Conservation (phyloP, 2,113 vertebrate species). For the Crocuta crocuta region DNA sequence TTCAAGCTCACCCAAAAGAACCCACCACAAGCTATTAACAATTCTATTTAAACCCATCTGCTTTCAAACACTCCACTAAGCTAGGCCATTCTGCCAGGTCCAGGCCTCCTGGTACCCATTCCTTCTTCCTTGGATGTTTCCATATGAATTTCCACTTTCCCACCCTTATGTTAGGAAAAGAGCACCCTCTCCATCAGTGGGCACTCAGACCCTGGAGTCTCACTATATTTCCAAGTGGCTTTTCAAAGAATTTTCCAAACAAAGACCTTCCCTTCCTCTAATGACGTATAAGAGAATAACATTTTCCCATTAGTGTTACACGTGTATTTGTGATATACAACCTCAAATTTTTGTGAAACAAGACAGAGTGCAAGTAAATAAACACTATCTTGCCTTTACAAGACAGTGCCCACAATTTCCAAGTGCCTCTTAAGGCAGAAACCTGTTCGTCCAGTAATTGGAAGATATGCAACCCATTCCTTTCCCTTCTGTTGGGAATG, state of each 20-base stretch:
- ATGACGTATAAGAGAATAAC: background rate
- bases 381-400: background rate
- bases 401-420: background rate
- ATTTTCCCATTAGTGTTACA: background rate
- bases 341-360: background rate
- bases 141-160: background rate
- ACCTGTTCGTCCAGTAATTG: background rate
- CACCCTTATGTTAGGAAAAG: background rate
- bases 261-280: background rate
- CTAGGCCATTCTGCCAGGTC: background rate
- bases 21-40: background rate
- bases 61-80: background rate
- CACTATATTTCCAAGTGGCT: background rate
- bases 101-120: background rate
- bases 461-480: background rate
- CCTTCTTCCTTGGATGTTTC: background rate
- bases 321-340: background rate
- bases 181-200: too few relatives aligned
- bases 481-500: background rate
- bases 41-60: background rate
- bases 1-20: background rate
- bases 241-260: background rate
- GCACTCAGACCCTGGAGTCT: background rate
- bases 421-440: background rate
- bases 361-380: background rate